Evolutionary conservation across 2,888 invertebrate species (phyloP).

Genomic region (Xestobium rufovillosum): DNA sequence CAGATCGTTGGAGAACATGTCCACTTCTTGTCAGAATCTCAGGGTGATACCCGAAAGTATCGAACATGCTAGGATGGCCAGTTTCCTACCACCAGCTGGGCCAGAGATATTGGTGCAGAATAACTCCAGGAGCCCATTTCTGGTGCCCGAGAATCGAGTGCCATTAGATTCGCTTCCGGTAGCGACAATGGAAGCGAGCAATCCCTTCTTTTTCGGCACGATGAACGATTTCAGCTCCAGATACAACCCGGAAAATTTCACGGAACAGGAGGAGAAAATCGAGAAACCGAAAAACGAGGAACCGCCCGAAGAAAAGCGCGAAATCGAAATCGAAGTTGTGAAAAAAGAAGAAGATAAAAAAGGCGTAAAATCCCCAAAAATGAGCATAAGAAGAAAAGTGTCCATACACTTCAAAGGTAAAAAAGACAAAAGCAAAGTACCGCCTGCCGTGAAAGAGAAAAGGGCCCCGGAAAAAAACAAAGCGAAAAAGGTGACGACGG

Average conservation of each 20-base stretch:
- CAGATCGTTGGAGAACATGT: conserved; percentile 29
- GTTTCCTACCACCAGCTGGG: conserved; percentile 9
- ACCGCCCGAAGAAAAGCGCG: conserved; percentile 14
- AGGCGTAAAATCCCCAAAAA: conserved; percentile 30
- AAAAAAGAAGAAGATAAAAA: conserved; percentile 16
- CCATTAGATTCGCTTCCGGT: neutral
- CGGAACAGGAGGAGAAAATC: conserved; percentile 22
- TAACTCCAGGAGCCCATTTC: neutral
- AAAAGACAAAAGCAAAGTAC: conserved; percentile 30
- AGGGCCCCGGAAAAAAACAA: conserved; percentile 23
- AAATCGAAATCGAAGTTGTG: conserved; percentile 22
- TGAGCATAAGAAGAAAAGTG: conserved; percentile 40
- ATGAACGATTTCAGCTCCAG: conserved; percentile 32
- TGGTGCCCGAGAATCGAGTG: neutral
- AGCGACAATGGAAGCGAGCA: conserved; percentile 20
- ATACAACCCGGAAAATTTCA: conserved; percentile 35
- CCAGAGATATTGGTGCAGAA: neutral
- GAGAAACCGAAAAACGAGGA: conserved; percentile 17
- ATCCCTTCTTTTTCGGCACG: conserved; percentile 37
- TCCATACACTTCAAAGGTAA: conserved; percentile 45
- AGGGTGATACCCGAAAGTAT: conserved; percentile 25
- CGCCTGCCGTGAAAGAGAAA: conserved; percentile 15
- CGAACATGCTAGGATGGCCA: conserved; percentile 15
- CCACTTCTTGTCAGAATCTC: conserved; percentile 27
- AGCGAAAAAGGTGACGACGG: conserved; percentile 36